Base-by-base conservation (phyloP, 1,140 invertebrate genomes). In the Micrasema minimum region DNA sequence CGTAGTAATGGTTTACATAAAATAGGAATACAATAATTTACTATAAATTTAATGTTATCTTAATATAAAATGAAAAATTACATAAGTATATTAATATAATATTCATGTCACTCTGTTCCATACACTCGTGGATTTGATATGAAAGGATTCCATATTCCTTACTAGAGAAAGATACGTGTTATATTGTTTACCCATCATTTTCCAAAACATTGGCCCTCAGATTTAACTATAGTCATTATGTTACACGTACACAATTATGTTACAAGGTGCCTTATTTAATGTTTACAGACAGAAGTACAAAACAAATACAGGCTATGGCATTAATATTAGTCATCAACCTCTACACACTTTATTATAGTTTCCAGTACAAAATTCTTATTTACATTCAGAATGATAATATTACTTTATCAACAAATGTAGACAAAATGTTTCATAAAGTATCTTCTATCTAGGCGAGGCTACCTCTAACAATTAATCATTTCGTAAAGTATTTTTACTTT, bases 381-480 rank as follows among this genome's bases (percentile, higher is more conserved):
- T 50, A 59, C 45, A 57, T 57, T 50, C 53, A 61, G 41, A 69
- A 69, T 59, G 66, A 69, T 66, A 53, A 69, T 50, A 38, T 59
- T 48, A 18, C 14, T 69, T 59, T 61, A 31, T 55, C 37, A 22
- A 35, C 53, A 37, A 61, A 45, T 23, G 55, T 48, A 10, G 66
- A 69, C 23, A 59, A 53, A 69, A 69, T 31, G 57, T 67, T 43
- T 38, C 35, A 43, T 57, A 45, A 16, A 48, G 41, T 31, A 69
- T 57, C 31, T 53, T 70, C 68, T 71, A 75, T 67, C 65, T 75
- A 72, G 20, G 55, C 66, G 57, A 66, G 45, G 59, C 73, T 75
- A 75, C 59, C 45, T 72, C 69, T 75, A 75, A 53, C 59, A 61
- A 53, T 69, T 46, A 37, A 59, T 69, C 38, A 55, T 67, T 67